Evolutionary conservation across 2,113 vertebrate species (phyloP).

Genomic region (Sterrhoptilus dennistouni): DNA sequence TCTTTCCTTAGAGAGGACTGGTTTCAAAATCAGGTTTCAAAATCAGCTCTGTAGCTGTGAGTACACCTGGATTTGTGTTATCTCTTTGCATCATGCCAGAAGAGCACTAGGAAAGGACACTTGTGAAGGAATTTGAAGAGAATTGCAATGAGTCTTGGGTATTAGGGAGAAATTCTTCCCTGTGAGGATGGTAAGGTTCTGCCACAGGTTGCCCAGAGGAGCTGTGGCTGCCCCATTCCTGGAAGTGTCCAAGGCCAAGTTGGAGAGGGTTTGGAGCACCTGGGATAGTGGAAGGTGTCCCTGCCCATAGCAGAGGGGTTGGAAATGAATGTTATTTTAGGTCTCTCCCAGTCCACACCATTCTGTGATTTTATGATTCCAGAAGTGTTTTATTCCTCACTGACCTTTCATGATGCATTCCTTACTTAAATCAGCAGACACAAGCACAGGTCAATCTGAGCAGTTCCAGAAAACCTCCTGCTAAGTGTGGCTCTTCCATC

Average conservation of each 20-base stretch:
- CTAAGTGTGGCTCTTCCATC: background rate
- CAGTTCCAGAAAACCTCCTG: background rate
- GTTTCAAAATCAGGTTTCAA: background rate
- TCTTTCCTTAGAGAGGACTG: background rate
- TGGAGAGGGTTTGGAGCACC: rapidly evolving
- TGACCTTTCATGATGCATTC: background rate
- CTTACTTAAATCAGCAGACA: background rate
- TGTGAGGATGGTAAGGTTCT: rapidly evolving
- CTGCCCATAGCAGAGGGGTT: background rate
- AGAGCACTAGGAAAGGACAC: background rate
- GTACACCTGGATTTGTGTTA: background rate
- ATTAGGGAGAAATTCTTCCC: background rate
- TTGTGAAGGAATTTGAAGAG: background rate
- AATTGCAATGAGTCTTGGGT: rapidly evolving
- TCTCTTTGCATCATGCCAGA: background rate
- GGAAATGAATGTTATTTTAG: background rate
- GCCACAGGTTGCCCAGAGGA: background rate
- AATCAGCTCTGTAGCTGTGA: background rate
- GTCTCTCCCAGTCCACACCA: background rate
- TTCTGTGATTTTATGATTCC: background rate
- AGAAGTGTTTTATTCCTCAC: background rate
- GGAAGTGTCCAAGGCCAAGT: background rate
- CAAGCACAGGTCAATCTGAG: background rate
- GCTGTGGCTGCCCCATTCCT: background rate
- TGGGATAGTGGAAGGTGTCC: background rate